Percentiles rank a stretch among this genome's conserved stretches.
Evolutionary conservation across 2,113 vertebrate genomes (phyloP).

Genomic region (Stegastes partitus): DNA sequence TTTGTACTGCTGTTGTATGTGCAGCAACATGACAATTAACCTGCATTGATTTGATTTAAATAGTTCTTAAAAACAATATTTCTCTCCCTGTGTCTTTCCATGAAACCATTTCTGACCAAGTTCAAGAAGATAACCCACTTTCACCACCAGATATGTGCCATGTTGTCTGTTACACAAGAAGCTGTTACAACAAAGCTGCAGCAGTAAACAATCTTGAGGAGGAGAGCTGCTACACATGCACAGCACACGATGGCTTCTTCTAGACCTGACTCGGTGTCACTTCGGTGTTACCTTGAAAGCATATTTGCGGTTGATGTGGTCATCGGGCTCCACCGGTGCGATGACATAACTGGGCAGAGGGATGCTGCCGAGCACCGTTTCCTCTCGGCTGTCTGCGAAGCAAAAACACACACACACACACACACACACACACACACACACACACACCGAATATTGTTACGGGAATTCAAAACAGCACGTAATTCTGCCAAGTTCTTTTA

Average conservation of each 20-base stretch:
- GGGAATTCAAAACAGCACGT: slow-evolving; percentile 30
- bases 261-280: slow-evolving; percentile 8
- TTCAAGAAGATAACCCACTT: too few species aligned
- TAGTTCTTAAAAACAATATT: too few species aligned
- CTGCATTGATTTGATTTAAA: too few species aligned
- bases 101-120: too few species aligned
- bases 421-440: slow-evolving; percentile 20
- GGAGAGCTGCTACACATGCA: not conserved
- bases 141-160: too few species aligned
- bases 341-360: slow-evolving; percentile 95
- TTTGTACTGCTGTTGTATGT: too few species aligned
- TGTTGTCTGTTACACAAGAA: too few species aligned
- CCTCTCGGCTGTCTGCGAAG: slow-evolving; percentile 94
- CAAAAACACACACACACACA: slow-evolving; percentile 22
- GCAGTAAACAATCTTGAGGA: too few species aligned
- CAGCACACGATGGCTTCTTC: not conserved
- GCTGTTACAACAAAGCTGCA: too few species aligned
- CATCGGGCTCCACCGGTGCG: slow-evolving; percentile 90
- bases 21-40: too few species aligned
- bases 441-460: slow-evolving; percentile 23
- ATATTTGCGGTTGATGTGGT: slow-evolving; percentile 97
- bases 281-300: slow-evolving; percentile 93
- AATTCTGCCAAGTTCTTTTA: slow-evolving; percentile 33
- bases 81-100: too few species aligned
- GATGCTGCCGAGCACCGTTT: slow-evolving; percentile 96